Evolutionary conservation across 1,140 invertebrate species (phyloP).

Genomic region (Phymorhynchus buccinoides): DNA sequence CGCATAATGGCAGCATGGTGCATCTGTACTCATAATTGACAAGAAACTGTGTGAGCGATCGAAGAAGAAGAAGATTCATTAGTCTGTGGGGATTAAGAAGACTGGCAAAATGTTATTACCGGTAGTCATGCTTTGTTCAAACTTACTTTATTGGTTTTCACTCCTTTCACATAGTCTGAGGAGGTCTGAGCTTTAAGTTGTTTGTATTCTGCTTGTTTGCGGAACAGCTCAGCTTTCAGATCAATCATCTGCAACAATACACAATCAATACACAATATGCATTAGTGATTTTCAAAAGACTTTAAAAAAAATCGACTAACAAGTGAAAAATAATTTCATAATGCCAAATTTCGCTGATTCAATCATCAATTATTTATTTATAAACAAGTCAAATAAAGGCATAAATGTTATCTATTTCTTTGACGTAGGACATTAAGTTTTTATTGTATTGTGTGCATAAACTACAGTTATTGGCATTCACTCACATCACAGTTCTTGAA

Average conservation of each 20-base stretch:
- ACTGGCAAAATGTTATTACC: background rate
- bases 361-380: too few relatives aligned
- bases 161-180: slow-evolving; percentile 55
- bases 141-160: slow-evolving; percentile 54
- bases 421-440: too few relatives aligned
- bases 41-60: too few relatives aligned
- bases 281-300: background rate
- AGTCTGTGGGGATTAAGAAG: too few relatives aligned
- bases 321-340: background rate
- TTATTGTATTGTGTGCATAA: too few relatives aligned
- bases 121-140: background rate
- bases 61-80: too few relatives aligned
- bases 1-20: background rate
- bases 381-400: too few relatives aligned
- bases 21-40: background rate
- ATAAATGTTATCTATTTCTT: too few relatives aligned
- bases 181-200: slow-evolving; percentile 54
- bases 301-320: background rate
- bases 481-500: too few relatives aligned
- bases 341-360: background rate
- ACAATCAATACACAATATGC: background rate
- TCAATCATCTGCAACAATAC: slow-evolving; percentile 65
- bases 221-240: slow-evolving; percentile 72
- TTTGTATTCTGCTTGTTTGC: slow-evolving; percentile 71
- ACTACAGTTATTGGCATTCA: too few relatives aligned